These are phyloP conservation scores for Emys orbicularis DNA, from an alignment of 2,797 vertebrate species.

Conservation along the genomic window DNA sequence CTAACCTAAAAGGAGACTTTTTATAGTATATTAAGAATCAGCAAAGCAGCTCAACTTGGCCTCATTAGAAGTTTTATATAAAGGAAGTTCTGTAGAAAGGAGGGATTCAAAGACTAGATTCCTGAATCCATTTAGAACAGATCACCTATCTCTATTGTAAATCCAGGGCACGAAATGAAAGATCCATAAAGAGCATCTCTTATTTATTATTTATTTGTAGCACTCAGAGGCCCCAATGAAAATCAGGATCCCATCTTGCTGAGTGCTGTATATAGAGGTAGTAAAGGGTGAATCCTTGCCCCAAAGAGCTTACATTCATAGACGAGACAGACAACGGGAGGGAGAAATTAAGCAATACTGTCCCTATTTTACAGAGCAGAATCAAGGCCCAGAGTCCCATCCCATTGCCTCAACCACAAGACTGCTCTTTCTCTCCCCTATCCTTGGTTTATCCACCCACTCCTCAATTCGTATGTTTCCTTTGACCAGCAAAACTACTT, in stretches of 20 bases:
- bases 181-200: background rate
- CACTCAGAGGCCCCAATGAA: conserved; percentile 19
- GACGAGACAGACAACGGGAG: background rate
- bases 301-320: background rate
- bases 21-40: background rate
- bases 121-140: background rate
- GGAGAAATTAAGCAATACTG: background rate
- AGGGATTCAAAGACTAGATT: background rate
- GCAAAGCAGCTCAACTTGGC: background rate
- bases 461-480: conserved; percentile 16
- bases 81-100: background rate
- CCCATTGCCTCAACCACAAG: background rate
- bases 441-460: background rate
- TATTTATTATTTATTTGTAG: background rate
- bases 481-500: conserved; percentile 6
- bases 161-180: background rate
- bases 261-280: background rate
- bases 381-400: background rate
- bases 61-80: background rate
- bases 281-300: background rate
- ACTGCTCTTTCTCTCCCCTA: background rate
- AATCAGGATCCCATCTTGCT: background rate
- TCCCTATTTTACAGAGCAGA: background rate
- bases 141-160: background rate
- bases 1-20: background rate